phyloP scores from a whole-genome alignment of 2,797 vertebrate genomes.

The Selene dorsalis region DNA sequence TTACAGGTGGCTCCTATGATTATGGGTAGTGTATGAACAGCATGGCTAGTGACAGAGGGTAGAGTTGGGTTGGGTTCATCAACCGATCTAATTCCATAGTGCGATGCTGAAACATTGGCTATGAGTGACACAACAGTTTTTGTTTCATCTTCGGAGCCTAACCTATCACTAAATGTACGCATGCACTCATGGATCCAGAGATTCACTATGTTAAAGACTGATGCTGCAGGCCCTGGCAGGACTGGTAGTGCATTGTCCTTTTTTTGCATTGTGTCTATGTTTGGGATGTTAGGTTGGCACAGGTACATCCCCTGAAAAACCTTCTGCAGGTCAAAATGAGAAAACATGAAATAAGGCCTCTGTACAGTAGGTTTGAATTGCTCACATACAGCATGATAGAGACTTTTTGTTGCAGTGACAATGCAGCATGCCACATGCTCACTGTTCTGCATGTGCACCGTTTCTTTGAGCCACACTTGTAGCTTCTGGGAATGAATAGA shows the following conservation, averaged over 20 bases:
- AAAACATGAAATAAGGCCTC: slow-evolving; percentile 83
- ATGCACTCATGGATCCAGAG: slow-evolving; percentile 91
- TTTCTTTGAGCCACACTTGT: slow-evolving; percentile 84
- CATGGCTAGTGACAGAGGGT: not conserved
- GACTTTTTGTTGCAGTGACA: slow-evolving; percentile 82
- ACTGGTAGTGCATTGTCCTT: slow-evolving; percentile 1
- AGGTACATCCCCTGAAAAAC: slow-evolving; percentile 86
- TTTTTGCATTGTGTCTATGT: slow-evolving; percentile 19
- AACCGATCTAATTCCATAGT: slow-evolving; percentile 71
- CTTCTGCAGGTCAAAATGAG: slow-evolving; percentile 84
- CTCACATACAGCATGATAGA: slow-evolving; percentile 77
- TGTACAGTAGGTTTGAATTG: slow-evolving; percentile 74
- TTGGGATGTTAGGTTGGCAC: slow-evolving; percentile 67
- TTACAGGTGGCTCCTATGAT: slow-evolving; percentile 1
- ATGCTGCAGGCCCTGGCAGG: slow-evolving; percentile 40
- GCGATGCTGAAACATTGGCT: slow-evolving; percentile 69
- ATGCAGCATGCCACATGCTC: slow-evolving; percentile 79
- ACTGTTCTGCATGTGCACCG: slow-evolving; percentile 61
- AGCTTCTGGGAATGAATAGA: slow-evolving; percentile 82
- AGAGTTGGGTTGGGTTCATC: slow-evolving; percentile 4
- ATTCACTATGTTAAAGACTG: slow-evolving; percentile 72
- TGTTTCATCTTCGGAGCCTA: slow-evolving; percentile 77
- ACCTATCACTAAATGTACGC: slow-evolving; percentile 86
- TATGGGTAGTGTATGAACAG: not conserved
- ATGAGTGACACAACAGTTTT: slow-evolving; percentile 77